These are phyloP conservation scores for Drosophila nannoptera DNA, from an alignment of 1,140 invertebrate species.

Conservation along the genomic window DNA sequence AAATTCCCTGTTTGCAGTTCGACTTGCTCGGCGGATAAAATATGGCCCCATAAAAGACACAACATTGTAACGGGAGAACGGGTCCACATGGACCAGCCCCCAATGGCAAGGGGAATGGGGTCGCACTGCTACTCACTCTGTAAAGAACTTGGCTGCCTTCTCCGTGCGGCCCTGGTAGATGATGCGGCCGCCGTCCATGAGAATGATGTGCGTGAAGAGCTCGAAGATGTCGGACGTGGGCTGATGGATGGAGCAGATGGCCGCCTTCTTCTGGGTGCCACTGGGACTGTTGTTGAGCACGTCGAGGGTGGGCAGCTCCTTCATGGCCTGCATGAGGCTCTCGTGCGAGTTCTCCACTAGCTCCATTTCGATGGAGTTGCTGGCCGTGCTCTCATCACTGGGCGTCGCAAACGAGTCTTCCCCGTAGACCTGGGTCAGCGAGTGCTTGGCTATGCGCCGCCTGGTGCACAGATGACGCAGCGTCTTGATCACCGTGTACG, in stretches of 20 bases:
- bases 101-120: no score
- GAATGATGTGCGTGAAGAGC: slow-evolving; percentile 88
- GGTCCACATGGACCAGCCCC: no score
- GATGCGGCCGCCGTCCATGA: slow-evolving; percentile 88
- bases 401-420: slow-evolving; percentile 67
- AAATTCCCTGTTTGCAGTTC: no score
- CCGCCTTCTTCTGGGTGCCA: slow-evolving; percentile 83
- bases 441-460: slow-evolving; percentile 60
- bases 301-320: slow-evolving; percentile 57
- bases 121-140: slow-evolving; percentile 80
- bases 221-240: slow-evolving; percentile 91
- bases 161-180: slow-evolving; percentile 88
- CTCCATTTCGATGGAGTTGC: slow-evolving; percentile 74
- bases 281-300: slow-evolving; percentile 71
- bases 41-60: no score
- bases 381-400: slow-evolving; percentile 49
- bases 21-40: no score
- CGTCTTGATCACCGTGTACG: slow-evolving; percentile 85
- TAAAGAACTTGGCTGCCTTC: slow-evolving; percentile 83
- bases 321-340: slow-evolving; percentile 49
- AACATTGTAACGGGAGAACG: no score
- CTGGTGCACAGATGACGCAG: slow-evolving; percentile 79
- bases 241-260: slow-evolving; percentile 92
- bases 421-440: slow-evolving; percentile 66
- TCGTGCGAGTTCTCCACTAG: slow-evolving; percentile 51